A percentile compares a stretch with the other conserved stretches of the same genome.
phyloP scores from a whole-genome alignment of 2,113 vertebrate species.

The Menura novaehollandiae region DNA sequence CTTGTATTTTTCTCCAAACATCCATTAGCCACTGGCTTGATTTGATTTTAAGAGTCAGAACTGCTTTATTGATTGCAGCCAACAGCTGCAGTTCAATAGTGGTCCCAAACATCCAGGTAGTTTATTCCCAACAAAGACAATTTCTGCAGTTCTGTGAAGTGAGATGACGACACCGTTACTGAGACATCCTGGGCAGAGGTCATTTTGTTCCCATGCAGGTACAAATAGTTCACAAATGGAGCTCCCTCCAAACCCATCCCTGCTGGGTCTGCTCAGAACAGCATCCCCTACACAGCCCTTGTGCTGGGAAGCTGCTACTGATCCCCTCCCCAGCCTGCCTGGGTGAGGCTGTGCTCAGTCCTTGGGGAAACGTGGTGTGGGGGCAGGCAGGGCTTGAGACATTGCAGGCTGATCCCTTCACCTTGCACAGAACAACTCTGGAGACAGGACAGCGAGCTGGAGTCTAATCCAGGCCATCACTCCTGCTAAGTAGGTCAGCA shows the following conservation, averaged over 20 bases:
- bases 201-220: not conserved
- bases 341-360: not conserved
- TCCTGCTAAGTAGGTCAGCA: not conserved
- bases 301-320: not conserved
- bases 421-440: not conserved
- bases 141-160: not conserved
- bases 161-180: not conserved
- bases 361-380: not conserved
- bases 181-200: not conserved
- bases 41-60: not conserved
- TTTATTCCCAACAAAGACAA: not conserved
- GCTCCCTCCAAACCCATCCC: not conserved
- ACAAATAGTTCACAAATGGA: not conserved
- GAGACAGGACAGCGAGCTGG: not conserved
- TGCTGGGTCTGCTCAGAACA: not conserved
- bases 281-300: accelerated
- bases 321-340: not conserved
- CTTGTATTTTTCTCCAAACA: not conserved
- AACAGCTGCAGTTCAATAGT: not conserved
- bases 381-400: not conserved
- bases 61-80: not conserved
- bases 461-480: not conserved
- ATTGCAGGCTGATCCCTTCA: not conserved
- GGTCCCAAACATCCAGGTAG: not conserved
- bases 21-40: not conserved